These are phyloP conservation scores for Aradus depressus DNA, from an alignment of 2,888 invertebrate genomes.

Conservation along the genomic window DNA sequence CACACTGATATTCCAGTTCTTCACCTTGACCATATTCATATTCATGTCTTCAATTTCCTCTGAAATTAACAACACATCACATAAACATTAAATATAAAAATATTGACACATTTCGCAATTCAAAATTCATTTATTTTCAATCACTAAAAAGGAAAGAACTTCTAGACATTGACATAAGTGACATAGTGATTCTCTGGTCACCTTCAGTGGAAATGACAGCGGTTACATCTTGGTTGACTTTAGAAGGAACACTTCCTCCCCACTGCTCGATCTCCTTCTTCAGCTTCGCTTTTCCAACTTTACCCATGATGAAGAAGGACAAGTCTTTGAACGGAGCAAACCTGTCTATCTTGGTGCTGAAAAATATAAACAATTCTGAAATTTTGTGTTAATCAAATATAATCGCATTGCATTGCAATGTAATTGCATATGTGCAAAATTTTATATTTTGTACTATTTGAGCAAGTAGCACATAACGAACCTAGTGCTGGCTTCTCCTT, in stretches of 20 bases:
- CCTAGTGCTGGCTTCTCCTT: conserved; percentile 27
- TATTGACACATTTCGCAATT: too few species aligned
- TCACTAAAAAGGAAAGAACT: too few species aligned
- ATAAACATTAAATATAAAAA: too few species aligned
- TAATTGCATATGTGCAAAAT: background rate
- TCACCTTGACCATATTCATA: conserved; percentile 52
- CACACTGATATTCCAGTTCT: conserved; percentile 62
- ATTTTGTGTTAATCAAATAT: background rate
- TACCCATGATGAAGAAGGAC: conserved; percentile 59
- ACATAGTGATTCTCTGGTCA: conserved; percentile 27
- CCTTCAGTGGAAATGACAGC: conserved; percentile 62
- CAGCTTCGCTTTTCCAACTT: conserved; percentile 44
- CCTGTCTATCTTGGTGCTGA: conserved; percentile 52
- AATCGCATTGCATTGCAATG: background rate
- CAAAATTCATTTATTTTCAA: too few species aligned
- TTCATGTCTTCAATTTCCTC: conserved; percentile 56
- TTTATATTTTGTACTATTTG: background rate
- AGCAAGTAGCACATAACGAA: conserved; percentile 32
- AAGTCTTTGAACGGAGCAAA: conserved; percentile 64
- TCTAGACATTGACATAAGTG: too few species aligned
- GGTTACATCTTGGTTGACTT: conserved; percentile 51
- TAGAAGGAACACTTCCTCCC: conserved; percentile 62
- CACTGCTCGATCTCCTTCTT: conserved; percentile 57
- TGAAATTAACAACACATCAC: too few species aligned
- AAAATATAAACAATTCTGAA: conserved; percentile 24